These are phyloP conservation scores for Dorcus parallelipipedus DNA, from an alignment of 2,888 invertebrate genomes.

Conservation along the genomic window DNA sequence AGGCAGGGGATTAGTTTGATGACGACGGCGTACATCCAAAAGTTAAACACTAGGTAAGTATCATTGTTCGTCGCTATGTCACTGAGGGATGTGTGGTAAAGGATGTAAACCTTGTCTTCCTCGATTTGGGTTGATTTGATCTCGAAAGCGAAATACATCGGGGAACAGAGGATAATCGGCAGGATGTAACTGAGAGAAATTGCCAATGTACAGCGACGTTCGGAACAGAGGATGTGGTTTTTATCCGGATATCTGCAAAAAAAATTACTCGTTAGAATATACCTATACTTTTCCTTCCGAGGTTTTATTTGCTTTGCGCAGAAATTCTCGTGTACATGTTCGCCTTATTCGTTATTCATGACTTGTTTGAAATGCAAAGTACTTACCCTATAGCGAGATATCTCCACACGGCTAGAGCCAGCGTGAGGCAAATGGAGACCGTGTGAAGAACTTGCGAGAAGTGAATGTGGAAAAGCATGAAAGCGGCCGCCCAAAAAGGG, in stretches of 20 bases:
- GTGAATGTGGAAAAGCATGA: slow-evolving; percentile 76
- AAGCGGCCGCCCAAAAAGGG: slow-evolving; percentile 70
- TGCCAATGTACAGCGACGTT: slow-evolving; percentile 71
- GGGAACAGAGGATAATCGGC: slow-evolving; percentile 78
- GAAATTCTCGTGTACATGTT: too few species aligned
- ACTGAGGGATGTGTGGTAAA: slow-evolving; percentile 56
- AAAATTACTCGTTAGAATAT: not conserved
- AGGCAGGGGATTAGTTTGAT: slow-evolving; percentile 78
- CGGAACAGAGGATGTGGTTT: slow-evolving; percentile 71
- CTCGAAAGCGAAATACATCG: slow-evolving; percentile 73
- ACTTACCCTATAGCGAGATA: slow-evolving; percentile 78
- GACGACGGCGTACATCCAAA: slow-evolving; percentile 78
- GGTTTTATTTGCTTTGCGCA: too few species aligned
- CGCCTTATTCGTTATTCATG: not conserved
- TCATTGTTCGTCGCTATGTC: slow-evolving; percentile 45
- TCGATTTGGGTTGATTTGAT: slow-evolving; percentile 54
- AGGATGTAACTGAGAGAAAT: slow-evolving; percentile 72
- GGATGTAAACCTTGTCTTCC: slow-evolving; percentile 56
- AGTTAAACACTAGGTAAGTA: slow-evolving; percentile 58
- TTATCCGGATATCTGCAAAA: slow-evolving; percentile 71
- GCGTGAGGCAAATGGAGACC: slow-evolving; percentile 76
- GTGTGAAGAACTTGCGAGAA: slow-evolving; percentile 79
- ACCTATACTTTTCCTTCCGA: too few species aligned
- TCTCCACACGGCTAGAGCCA: slow-evolving; percentile 82
- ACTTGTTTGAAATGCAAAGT: not conserved